phyloP scores from a whole-genome alignment of 2,797 vertebrate species.

The Mus minutoides region DNA sequence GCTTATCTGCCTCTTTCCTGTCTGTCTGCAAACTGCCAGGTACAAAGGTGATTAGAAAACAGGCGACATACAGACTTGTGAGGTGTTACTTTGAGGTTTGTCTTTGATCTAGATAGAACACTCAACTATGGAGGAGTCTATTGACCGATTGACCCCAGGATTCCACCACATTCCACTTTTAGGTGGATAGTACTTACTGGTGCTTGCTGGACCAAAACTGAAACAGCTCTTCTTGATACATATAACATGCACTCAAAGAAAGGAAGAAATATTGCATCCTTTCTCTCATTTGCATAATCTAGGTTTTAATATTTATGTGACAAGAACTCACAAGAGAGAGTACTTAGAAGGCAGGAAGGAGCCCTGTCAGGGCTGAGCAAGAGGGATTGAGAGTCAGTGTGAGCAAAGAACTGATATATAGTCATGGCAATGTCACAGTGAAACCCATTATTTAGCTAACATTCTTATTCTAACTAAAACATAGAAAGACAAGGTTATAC shows the following conservation, averaged over 20 bases:
- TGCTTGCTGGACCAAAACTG: background rate
- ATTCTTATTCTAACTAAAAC: background rate
- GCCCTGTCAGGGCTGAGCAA: background rate
- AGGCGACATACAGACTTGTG: background rate
- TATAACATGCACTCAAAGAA: background rate
- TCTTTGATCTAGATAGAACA: background rate
- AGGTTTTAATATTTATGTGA: background rate
- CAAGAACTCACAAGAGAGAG: background rate
- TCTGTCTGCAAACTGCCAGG: slow-evolving; percentile 61
- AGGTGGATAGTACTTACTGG: background rate
- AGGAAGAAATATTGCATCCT: background rate
- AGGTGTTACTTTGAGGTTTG: background rate
- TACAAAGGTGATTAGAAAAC: background rate
- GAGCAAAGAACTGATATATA: background rate
- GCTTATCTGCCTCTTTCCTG: slow-evolving; percentile 73
- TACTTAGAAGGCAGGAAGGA: background rate
- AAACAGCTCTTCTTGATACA: background rate
- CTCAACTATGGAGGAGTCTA: background rate
- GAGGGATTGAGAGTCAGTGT: background rate
- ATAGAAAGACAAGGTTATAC: background rate
- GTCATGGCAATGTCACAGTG: background rate
- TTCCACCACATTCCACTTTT: background rate
- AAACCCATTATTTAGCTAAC: background rate
- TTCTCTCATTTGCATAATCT: background rate
- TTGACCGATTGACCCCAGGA: background rate